Evolutionary conservation across 1,140 invertebrate genomes (phyloP).

Genomic region (Drosophila bipectinata): DNA sequence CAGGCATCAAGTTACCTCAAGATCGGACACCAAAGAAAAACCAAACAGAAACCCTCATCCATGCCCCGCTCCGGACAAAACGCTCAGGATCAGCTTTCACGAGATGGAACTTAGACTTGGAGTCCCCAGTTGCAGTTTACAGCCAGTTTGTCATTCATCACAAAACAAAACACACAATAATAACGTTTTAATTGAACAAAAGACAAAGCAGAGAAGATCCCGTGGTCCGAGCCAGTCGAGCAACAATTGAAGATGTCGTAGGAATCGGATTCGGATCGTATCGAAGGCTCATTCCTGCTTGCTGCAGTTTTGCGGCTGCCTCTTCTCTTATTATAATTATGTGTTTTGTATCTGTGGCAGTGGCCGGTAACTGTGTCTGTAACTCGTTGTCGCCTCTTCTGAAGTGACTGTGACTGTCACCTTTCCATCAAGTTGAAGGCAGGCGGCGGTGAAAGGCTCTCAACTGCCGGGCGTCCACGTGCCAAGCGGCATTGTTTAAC

Average conservation of each 20-base stretch:
- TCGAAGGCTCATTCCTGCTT: conserved; percentile 13
- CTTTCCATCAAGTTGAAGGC: conserved; percentile 71
- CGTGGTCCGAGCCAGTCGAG: conserved; percentile 45
- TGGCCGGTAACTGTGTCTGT: conserved; percentile 9
- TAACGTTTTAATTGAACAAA: conserved; percentile 82
- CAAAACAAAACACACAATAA: conserved; percentile 63
- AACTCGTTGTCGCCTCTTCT: conserved; percentile 27
- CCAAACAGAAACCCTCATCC: conserved; percentile 28
- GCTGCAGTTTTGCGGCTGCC: conserved; percentile 57
- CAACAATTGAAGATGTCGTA: conserved; percentile 64
- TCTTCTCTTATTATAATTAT: conserved; percentile 23
- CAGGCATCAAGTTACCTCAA: conserved; percentile 67
- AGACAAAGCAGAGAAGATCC: conserved; percentile 47
- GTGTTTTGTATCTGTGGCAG: conserved; percentile 6
- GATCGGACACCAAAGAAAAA: conserved; percentile 29
- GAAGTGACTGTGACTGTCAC: conserved; percentile 68
- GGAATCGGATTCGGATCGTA: conserved; percentile 40
- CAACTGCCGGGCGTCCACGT: conserved; percentile 64
- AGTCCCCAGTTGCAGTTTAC: conserved; percentile 68
- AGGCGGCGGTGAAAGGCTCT: conserved; percentile 69
- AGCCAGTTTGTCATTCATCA: conserved; percentile 57
- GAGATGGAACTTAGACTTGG: conserved; percentile 72
- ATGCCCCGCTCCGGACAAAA: conserved; percentile 58
- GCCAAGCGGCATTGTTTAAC: conserved; percentile 64
- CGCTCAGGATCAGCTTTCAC: conserved; percentile 79